Percentiles rank a stretch among this genome's conserved stretches.
phyloP scores from a whole-genome alignment of 2,113 vertebrate species.

The Madoqua kirkii region DNA sequence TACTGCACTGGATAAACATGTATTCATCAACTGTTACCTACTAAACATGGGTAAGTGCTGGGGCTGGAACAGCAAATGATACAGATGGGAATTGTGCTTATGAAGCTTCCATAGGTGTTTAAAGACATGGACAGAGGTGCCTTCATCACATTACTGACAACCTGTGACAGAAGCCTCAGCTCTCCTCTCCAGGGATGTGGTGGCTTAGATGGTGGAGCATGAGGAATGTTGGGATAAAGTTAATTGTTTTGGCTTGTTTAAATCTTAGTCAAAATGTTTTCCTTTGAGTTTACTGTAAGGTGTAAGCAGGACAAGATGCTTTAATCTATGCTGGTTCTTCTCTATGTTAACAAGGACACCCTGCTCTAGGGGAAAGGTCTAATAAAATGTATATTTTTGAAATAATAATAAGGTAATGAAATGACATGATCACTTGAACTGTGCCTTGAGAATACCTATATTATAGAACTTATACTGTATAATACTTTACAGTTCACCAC shows the following conservation, averaged over 20 bases:
- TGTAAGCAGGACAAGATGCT: not conserved
- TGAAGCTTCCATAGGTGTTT: not conserved
- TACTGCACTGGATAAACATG: not conserved
- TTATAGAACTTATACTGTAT: not conserved
- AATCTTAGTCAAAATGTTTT: not conserved
- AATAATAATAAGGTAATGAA: not conserved
- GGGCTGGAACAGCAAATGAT: not conserved
- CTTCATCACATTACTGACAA: not conserved
- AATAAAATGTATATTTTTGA: not conserved
- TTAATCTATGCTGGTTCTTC: not conserved
- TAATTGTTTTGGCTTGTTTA: not conserved
- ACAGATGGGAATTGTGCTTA: fast-evolving
- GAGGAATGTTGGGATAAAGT: no score
- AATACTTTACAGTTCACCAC: not conserved
- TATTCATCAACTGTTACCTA: not conserved
- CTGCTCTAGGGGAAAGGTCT: not conserved
- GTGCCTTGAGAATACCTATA: not conserved
- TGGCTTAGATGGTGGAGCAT: no score
- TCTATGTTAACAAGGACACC: not conserved
- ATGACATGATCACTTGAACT: not conserved
- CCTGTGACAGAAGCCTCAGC: no score
- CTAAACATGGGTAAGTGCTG: not conserved
- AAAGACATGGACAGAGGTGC: not conserved
- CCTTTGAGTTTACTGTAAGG: not conserved
- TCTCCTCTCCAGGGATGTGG: not conserved